phyloP scores from a whole-genome alignment of 1,140 invertebrate species.

The Achroia grisella region DNA sequence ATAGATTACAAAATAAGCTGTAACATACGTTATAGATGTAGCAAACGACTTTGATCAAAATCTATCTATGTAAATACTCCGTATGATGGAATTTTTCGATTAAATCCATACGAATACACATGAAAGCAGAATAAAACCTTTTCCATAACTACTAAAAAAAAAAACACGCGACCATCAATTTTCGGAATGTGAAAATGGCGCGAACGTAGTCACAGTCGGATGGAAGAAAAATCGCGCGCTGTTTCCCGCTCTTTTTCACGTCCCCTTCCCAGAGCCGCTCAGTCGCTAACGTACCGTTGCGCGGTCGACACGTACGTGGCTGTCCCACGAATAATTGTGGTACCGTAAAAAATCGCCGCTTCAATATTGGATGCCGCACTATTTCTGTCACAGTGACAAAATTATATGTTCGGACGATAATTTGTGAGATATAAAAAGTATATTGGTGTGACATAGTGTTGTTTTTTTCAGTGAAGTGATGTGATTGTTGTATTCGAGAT shows the following conservation, averaged over 20 bases:
- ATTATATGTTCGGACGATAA: neutral
- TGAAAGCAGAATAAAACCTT: too few relatives aligned
- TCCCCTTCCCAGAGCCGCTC: neutral
- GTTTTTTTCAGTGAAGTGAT: slow-evolving; percentile 1
- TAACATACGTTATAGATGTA: too few relatives aligned
- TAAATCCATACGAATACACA: too few relatives aligned
- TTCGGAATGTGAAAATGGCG: neutral
- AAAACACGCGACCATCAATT: too few relatives aligned
- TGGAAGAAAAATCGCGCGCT: slow-evolving; percentile 1
- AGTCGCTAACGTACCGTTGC: neutral
- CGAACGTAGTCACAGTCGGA: neutral
- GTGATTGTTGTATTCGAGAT: neutral
- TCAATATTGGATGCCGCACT: slow-evolving; percentile 1
- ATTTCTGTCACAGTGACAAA: slow-evolving; percentile 2
- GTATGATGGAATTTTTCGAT: too few relatives aligned
- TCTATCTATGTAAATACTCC: too few relatives aligned
- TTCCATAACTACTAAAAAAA: too few relatives aligned
- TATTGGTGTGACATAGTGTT: neutral
- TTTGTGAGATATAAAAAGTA: slow-evolving; percentile 1
- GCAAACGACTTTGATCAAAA: too few relatives aligned
- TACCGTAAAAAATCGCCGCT: neutral
- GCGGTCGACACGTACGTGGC: neutral
- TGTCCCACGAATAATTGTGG: neutral
- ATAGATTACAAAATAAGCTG: too few relatives aligned
- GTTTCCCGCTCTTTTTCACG: neutral